These are phyloP conservation scores for Himalopsyche kuldschensis DNA, from an alignment of 2,888 invertebrate genomes.

Conservation along the genomic window DNA sequence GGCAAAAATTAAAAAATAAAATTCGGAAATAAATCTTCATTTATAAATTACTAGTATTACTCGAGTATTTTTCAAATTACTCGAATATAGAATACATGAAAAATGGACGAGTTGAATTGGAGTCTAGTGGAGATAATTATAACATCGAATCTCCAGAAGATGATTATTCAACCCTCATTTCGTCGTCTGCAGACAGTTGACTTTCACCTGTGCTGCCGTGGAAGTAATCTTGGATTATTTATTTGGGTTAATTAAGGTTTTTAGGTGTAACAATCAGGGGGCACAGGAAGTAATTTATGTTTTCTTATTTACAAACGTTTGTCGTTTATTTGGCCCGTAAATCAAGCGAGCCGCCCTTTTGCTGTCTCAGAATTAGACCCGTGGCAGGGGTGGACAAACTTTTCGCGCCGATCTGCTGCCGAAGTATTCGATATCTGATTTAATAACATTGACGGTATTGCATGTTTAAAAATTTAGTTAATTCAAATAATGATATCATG, in stretches of 20 bases:
- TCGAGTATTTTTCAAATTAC: no score
- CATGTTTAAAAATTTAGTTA: no score
- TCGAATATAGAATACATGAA: no score
- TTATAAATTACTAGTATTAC: no score
- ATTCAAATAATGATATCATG: no score
- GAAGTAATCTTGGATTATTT: slow-evolving; percentile 24
- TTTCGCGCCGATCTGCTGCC: not conserved
- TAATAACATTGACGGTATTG: no score
- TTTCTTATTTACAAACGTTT: slow-evolving; percentile 31
- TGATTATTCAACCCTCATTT: not conserved
- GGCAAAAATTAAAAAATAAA: no score
- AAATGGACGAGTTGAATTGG: no score
- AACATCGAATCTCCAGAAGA: no score
- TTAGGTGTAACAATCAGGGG: slow-evolving; percentile 7
- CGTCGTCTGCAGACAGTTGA: not conserved
- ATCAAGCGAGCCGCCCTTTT: slow-evolving; percentile 5
- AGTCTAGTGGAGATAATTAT: no score
- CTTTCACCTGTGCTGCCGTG: not conserved
- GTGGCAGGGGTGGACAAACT: not conserved
- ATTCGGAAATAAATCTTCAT: no score
- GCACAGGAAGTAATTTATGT: slow-evolving; percentile 28
- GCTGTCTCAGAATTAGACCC: slow-evolving; percentile 4
- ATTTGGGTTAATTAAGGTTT: slow-evolving; percentile 34
- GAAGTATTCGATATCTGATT: no score
- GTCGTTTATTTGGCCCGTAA: slow-evolving; percentile 31